These are phyloP conservation scores for Sminthurides aquaticus DNA, from an alignment of 2,888 invertebrate species.

Conservation along the genomic window DNA sequence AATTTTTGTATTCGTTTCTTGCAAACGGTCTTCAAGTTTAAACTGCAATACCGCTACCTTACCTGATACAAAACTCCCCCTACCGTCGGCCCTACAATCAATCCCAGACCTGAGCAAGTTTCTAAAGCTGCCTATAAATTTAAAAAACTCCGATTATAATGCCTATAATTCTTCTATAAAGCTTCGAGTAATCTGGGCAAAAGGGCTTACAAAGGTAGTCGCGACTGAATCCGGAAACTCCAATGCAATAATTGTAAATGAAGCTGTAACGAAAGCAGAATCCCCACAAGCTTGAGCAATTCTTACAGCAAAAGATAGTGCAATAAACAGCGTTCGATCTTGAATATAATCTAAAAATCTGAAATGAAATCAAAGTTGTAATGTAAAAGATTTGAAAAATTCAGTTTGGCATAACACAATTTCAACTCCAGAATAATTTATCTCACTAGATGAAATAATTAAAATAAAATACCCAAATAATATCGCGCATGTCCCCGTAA, in stretches of 20 bases:
- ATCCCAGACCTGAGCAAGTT: slow-evolving; percentile 47
- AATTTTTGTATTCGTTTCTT: not conserved
- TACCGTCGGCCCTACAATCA: slow-evolving; percentile 47
- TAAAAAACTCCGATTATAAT: no score
- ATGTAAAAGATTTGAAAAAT: not conserved
- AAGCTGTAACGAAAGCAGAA: slow-evolving; percentile 65
- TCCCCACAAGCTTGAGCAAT: slow-evolving; percentile 78
- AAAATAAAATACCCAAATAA: slow-evolving; percentile 61
- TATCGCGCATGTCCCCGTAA: slow-evolving; percentile 59
- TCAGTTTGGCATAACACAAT: no score
- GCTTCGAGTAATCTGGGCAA: not conserved
- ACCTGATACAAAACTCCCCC: slow-evolving; percentile 47
- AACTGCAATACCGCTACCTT: slow-evolving; percentile 30
- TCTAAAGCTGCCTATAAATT: slow-evolving; percentile 47
- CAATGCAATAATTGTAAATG: slow-evolving; percentile 71
- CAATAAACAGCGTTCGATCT: slow-evolving; percentile 58
- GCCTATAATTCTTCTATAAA: not conserved
- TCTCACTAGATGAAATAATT: not conserved
- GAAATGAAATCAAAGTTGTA: slow-evolving; percentile 5
- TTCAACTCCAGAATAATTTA: not conserved
- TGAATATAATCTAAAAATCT: slow-evolving; percentile 35
- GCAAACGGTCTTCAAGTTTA: not conserved
- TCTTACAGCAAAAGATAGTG: slow-evolving; percentile 67
- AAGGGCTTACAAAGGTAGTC: slow-evolving; percentile 50
- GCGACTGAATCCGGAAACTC: slow-evolving; percentile 51